Evolutionary conservation across 2,113 vertebrate genomes (phyloP).

Genomic region (Neotoma lepida): DNA sequence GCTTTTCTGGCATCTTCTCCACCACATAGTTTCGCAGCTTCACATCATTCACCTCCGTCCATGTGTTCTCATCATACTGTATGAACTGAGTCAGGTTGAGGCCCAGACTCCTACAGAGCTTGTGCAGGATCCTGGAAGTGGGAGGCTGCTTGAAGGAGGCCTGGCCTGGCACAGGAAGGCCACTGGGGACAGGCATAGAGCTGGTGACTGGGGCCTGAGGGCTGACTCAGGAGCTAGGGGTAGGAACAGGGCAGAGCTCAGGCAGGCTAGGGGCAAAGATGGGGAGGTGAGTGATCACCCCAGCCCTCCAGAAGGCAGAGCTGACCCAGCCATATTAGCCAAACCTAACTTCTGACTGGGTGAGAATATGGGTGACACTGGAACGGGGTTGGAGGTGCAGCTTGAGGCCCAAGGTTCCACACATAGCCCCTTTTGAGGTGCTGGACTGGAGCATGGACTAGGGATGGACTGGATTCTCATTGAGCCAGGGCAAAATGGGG

Average conservation of each 20-base stretch:
- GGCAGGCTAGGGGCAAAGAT: background rate
- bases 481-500: background rate
- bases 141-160: rapidly evolving
- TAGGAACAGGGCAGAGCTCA: background rate
- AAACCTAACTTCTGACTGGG: background rate
- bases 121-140: slow-evolving; percentile 68
- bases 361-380: background rate
- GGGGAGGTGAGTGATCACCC: background rate
- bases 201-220: background rate
- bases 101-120: slow-evolving; percentile 71
- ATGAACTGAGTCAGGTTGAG: slow-evolving; percentile 76
- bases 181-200: no score
- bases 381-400: rapidly evolving
- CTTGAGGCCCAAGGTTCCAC: background rate
- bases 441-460: background rate
- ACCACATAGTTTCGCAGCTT: slow-evolving; percentile 75
- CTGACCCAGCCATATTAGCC: background rate
- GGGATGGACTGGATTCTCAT: background rate
- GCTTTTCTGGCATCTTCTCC: slow-evolving; percentile 72
- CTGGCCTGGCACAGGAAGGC: rapidly evolving
- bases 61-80: slow-evolving; percentile 68
- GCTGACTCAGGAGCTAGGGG: background rate
- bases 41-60: slow-evolving; percentile 47
- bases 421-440: background rate
- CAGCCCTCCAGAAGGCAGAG: background rate